Conservation (phyloP, 2,888 invertebrate species). For the Iphiclides podalirius region DNA sequence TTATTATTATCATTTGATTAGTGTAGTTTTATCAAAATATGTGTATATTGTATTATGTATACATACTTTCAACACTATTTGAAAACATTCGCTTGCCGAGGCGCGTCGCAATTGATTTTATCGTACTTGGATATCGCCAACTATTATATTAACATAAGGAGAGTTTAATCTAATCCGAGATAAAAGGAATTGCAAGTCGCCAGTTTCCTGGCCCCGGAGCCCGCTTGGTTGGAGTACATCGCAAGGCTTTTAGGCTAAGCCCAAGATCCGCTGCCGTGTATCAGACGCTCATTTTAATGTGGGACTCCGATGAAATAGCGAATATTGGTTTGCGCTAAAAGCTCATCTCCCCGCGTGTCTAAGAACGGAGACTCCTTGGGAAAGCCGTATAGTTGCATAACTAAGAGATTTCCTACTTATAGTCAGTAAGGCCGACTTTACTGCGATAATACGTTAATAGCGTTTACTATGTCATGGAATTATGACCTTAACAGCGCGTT, state of each 20-base stretch:
- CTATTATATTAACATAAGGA: conserved; percentile 16
- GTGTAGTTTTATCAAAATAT: too few relatives aligned
- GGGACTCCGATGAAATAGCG: conserved; percentile 22
- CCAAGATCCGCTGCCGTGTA: conserved; percentile 9
- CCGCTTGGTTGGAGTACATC: conserved; percentile 24
- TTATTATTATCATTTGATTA: too few relatives aligned
- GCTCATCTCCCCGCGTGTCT: conserved; percentile 7
- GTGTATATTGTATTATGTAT: too few relatives aligned
- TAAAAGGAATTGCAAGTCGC: conserved; percentile 12
- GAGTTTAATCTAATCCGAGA: conserved; percentile 2
- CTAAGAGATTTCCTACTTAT: too few relatives aligned
- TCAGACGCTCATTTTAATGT: conserved; percentile 21
- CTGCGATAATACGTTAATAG: too few relatives aligned
- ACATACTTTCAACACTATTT: too few relatives aligned
- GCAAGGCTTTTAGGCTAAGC: conserved; percentile 28
- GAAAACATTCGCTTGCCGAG: too few relatives aligned
- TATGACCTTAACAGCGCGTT: too few relatives aligned
- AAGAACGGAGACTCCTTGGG: background rate
- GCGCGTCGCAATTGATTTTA: too few relatives aligned
- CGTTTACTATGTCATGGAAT: too few relatives aligned
- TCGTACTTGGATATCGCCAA: background rate
- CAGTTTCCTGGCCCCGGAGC: conserved; percentile 14
- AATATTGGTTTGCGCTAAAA: conserved; percentile 17
- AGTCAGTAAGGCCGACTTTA: too few relatives aligned
- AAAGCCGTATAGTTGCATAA: too few relatives aligned